Percentiles rank a stretch among this genome's conserved stretches.
These are phyloP conservation scores for Ormyrus thymus DNA, from an alignment of 2,888 invertebrate species.

Conservation along the genomic window DNA sequence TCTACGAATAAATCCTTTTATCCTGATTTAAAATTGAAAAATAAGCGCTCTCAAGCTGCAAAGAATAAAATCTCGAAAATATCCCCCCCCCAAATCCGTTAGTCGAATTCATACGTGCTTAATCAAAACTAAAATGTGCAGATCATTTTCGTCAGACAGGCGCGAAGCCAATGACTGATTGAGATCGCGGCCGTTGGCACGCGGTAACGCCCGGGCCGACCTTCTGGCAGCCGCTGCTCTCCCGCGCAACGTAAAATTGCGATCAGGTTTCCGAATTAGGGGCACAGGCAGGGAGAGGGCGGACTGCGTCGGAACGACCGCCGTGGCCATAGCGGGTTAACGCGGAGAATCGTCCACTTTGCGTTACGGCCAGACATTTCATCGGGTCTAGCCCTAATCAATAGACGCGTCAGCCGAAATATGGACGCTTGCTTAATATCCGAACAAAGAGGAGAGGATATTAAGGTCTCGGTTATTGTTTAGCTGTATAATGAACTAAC, in stretches of 20 bases:
- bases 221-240: not conserved
- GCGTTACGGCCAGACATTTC: constrained; percentile 29
- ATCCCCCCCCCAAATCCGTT: too few relatives aligned
- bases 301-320: not conserved
- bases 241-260: constrained; percentile 1
- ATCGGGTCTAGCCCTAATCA: constrained; percentile 18
- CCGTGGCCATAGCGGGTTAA: not conserved
- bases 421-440: constrained; percentile 18
- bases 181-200: constrained; percentile 23
- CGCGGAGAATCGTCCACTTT: constrained; percentile 30
- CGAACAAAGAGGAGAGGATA: not conserved
- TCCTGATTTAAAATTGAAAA: too few relatives aligned
- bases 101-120: too few relatives aligned
- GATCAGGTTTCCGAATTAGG: not conserved
- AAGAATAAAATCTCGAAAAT: too few relatives aligned
- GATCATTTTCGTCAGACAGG: not conserved
- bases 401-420: constrained; percentile 20
- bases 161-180: constrained; percentile 37
- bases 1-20: too few relatives aligned
- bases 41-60: too few relatives aligned
- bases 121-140: too few relatives aligned
- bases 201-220: too few relatives aligned
- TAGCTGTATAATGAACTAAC: not conserved
- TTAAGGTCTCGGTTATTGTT: not conserved
- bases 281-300: not conserved